Evolutionary conservation across 2,797 vertebrate species (phyloP), one percentile per base, ranked within the genome.

Genomic region (Betta splendens): DNA sequence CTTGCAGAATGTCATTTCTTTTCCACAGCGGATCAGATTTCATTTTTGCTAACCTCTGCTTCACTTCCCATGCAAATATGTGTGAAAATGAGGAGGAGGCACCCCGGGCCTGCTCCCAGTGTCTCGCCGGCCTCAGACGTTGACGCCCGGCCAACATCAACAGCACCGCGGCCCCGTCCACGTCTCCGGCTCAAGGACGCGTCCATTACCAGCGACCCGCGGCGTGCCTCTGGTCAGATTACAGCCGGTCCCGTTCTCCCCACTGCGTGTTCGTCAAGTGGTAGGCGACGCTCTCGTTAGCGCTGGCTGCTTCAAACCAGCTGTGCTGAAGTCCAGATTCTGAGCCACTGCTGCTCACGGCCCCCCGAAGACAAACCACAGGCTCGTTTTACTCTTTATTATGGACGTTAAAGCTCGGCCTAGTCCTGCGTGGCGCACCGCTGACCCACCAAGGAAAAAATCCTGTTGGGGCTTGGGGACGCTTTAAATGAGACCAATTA

Each of bases 311-410:
- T 74, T 81, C 65, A 83, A 83, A 84, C 82, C 87, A 88, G 76
- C 80, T 89, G 83, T 58, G 83, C 79, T 77, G 59, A 64, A 69
- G 63, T 69, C 68, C 78, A 71, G 76, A 72, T 67, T 75, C 65
- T 59, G 38, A 57, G 77, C 51, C 70, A 21, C 66, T 56, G 44
- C 74, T 67, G 47, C 54, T 77, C 68, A 80, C 73, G 73, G 58
- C 63, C 65, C 85, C 84, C 79, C 40, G 29, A 87, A 84, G 83
- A 83, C 75, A 79, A 84, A 79, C 72, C 36, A 77, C 62, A 61
- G 76, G 74, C 81, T 89, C 73, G 53, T 79, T 87, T 87, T 83
- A 73, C 84, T 58, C 67, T 91, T 91, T 91, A 90, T 85, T 82
- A 80, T 62, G 2, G 53, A 80, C 49, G 46, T 89, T 91, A 87